Conservation (phyloP, 2,797 vertebrate species). For the Hipposideros larvatus region DNA sequence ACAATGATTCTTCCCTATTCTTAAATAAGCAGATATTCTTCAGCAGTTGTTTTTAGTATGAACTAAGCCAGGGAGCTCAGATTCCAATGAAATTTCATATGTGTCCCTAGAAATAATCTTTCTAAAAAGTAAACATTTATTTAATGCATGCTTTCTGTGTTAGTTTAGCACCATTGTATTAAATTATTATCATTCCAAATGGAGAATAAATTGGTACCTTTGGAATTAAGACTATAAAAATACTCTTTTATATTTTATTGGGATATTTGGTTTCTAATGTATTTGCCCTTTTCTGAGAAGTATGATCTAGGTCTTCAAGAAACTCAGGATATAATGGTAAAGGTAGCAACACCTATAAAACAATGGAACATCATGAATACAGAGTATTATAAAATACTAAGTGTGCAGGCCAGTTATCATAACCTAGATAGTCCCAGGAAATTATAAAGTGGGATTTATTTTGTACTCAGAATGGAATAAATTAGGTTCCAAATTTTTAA, state of each 20-base stretch:
- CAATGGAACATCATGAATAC: background rate
- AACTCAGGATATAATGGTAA: background rate
- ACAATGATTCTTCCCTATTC: background rate
- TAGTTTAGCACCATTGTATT: background rate
- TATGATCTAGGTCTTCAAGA: background rate
- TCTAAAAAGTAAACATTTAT: background rate
- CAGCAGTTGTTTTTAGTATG: background rate
- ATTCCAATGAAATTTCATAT: constrained; percentile 13
- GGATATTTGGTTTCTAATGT: background rate
- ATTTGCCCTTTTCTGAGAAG: constrained; percentile 29
- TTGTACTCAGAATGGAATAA: constrained; percentile 4
- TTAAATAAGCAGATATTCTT: background rate
- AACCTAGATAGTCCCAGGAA: background rate
- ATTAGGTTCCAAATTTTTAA: background rate
- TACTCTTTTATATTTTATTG: constrained; percentile 27
- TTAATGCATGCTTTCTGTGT: background rate
- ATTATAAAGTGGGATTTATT: background rate
- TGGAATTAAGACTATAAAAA: background rate
- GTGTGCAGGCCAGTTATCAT: background rate
- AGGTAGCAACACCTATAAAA: background rate
- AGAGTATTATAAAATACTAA: background rate
- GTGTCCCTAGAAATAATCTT: background rate
- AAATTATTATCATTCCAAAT: background rate
- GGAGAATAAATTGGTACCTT: background rate
- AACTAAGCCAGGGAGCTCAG: background rate